Evolutionary conservation across 2,113 vertebrate genomes (phyloP), one percentile per base, ranked within the genome.

Genomic region (Paratilapia polleni): DNA sequence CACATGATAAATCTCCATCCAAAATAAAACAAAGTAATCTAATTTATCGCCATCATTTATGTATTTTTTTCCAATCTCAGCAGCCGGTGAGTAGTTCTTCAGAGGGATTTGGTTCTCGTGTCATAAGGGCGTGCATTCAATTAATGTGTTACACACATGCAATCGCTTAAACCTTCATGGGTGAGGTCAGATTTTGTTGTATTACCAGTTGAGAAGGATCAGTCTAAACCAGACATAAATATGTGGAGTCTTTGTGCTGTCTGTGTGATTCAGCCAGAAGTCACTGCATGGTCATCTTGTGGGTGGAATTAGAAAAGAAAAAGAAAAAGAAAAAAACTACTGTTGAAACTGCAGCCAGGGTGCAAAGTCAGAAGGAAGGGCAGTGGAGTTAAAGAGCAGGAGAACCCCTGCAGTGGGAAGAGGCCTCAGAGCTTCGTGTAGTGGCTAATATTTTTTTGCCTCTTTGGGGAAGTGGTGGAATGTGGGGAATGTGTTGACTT

Each of bases 401-500:
- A 82, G 68, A 84, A 80, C 87, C 78, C 84, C 73, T 54, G 83
- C 76, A 86, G 85, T 59, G 84, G 63, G 66, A 75, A 38, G 34
- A 84, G 78, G 81, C 73, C 34, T 82, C 79, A 9, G 66, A 80
- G 81, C 56, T 57, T 41, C 31, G 36, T 47, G 83, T 11, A 58
- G 79, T 77, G 86, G 94, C 83, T 95, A 95, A 97, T 96, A 96
- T 96, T 88, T 84, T 92, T 93, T 82, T 94, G 94, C 91, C 94
- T 94, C 94, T 91, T 94, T 96, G 91, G 95, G 95, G 95, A 96
- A 97, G 96, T 95, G 95, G 77, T 93, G 95, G 97, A 97, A 97
- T 97, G 95, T 31, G 20, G 88, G 88, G 97, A 97, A 98, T 97
- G 94, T 94, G 93, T 96, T 96, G 97, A 97, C 96, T 96, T 95